A percentile compares a stretch with the other conserved stretches of the same genome.
Evolutionary conservation across 2,797 vertebrate species (phyloP).

Genomic region (Pipistrellus kuhlii): DNA sequence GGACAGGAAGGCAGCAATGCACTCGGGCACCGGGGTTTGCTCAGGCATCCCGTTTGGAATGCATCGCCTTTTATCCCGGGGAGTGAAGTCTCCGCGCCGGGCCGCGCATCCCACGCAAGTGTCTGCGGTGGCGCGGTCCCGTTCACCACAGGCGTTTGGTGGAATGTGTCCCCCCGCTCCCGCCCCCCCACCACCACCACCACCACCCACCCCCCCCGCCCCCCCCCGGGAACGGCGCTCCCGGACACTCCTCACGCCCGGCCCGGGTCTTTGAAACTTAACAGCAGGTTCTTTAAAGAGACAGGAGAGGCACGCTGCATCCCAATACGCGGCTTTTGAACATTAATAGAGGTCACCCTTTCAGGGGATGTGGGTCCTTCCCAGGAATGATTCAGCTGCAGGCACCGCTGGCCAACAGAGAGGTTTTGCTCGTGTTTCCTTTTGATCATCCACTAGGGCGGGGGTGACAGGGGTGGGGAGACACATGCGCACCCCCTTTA

Average conservation of each 20-base stretch:
- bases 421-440: neutral
- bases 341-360: conserved; percentile 60
- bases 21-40: neutral
- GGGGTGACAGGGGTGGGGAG: neutral
- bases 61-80: conserved; percentile 17
- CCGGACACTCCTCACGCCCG: neutral
- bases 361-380: neutral
- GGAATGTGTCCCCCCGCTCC: no score
- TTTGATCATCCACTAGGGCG: accelerated
- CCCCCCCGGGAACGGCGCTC: neutral
- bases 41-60: neutral
- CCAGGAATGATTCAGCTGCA: conserved; percentile 53
- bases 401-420: neutral
- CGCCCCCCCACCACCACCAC: no score
- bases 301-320: conserved; percentile 48
- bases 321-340: conserved; percentile 30
- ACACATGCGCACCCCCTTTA: neutral
- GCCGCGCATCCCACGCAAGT: neutral
- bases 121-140: neutral
- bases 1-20: neutral
- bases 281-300: conserved; percentile 76
- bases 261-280: conserved; percentile 74
- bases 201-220: no score
- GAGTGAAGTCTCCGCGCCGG: neutral
- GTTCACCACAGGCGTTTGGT: conserved; percentile 43